phyloP scores from a whole-genome alignment of 2,797 vertebrate genomes.

The Centropyge bicolor region DNA sequence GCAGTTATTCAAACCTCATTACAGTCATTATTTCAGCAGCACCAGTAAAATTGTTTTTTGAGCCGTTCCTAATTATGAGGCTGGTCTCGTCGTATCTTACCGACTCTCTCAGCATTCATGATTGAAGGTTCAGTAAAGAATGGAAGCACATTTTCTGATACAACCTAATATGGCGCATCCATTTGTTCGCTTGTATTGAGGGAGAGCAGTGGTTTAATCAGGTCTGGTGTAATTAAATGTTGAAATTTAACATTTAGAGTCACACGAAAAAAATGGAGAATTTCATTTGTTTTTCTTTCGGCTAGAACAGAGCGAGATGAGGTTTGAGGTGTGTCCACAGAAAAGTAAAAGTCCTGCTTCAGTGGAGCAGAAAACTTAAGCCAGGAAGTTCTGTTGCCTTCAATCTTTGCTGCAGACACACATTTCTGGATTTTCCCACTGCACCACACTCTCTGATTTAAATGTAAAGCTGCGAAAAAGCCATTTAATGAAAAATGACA shows the following conservation, averaged over 20 bases:
- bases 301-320: conserved; percentile 30
- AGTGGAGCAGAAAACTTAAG: conserved; percentile 65
- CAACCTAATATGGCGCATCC: conserved; percentile 57
- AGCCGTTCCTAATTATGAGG: conserved; percentile 73
- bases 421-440: conserved; percentile 54
- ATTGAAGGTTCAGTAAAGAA: conserved; percentile 74
- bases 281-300: conserved; percentile 53
- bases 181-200: conserved; percentile 61
- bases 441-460: conserved; percentile 39
- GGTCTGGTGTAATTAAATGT: conserved; percentile 75
- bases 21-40: conserved; percentile 60
- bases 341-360: conserved; percentile 54
- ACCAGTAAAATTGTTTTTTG: conserved; percentile 62
- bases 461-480: conserved; percentile 49
- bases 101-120: conserved; percentile 53
- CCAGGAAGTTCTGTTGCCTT: conserved; percentile 33
- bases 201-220: conserved; percentile 63
- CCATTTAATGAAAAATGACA: conserved; percentile 28
- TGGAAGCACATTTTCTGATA: conserved; percentile 67
- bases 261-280: neutral
- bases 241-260: conserved; percentile 67
- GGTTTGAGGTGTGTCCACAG: conserved; percentile 42
- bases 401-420: conserved; percentile 47
- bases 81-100: conserved; percentile 56
- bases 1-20: conserved; percentile 65